These are phyloP conservation scores for Oenanthe melanoleuca DNA, from an alignment of 2,113 vertebrate species.

Conservation along the genomic window DNA sequence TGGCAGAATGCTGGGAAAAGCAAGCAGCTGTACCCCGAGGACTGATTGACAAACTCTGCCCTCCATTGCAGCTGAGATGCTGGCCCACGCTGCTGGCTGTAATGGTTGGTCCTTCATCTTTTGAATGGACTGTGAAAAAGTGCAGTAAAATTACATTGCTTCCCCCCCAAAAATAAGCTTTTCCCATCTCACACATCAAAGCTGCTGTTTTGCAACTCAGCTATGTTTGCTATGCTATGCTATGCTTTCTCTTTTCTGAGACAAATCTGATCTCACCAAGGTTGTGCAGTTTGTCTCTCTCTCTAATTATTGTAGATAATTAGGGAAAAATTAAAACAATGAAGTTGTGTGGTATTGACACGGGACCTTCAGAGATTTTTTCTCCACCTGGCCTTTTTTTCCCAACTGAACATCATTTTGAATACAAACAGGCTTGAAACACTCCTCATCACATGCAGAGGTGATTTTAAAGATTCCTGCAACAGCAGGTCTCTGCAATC, in stretches of 20 bases:
- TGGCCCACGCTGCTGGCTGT: not conserved
- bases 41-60: not conserved
- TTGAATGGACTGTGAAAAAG: not conserved
- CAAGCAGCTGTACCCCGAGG: accelerated
- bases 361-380: not conserved
- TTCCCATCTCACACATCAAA: not conserved
- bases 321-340: not conserved
- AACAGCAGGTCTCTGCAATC: not conserved
- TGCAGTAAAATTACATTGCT: not conserved
- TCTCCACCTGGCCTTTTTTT: not conserved
- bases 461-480: not conserved
- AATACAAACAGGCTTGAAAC: not conserved
- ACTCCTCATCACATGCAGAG: not conserved
- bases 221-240: not conserved
- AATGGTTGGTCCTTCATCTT: not conserved
- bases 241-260: not conserved
- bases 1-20: not conserved
- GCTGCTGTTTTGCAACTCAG: not conserved
- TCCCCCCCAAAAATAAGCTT: not conserved
- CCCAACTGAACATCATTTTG: not conserved
- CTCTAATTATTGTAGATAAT: not conserved
- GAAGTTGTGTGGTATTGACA: not conserved
- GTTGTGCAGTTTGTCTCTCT: not conserved
- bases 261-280: not conserved
- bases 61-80: not conserved